Evolutionary conservation across 2,888 invertebrate genomes (phyloP), one percentile per base, ranked within the genome.

Genomic region (Buathra laborator): DNA sequence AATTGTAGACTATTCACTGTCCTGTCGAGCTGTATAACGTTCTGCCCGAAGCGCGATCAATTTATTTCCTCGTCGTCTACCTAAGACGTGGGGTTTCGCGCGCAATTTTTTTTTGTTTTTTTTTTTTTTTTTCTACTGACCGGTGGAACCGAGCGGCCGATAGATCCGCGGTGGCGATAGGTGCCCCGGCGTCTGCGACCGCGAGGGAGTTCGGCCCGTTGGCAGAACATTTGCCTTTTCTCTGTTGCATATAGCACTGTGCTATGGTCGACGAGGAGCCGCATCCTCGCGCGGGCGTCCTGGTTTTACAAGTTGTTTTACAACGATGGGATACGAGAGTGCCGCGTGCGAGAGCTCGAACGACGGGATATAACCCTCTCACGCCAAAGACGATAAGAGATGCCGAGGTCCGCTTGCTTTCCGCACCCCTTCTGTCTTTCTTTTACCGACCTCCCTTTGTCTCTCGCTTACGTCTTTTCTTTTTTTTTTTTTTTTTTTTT

Each of bases 221-320:
- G 32, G 46, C 24, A 46, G n/a, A 68, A 56, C 44, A 51, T 53
- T 53, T 56, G 67, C 43, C 51, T 51, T 56, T 12, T 44, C 72
- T 56, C 43, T 59, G 74, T 77, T 64, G 80, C 70, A 53, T 84
- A 84, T 64, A 71, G 80, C 72, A 71, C 83, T 72, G 81, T 75
- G 46, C 59, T 67, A 37, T 9, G 72, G 71, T 62, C 59, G 64
- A 51, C 78, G 81, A 70, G 72, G 88, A 89, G 87, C 59, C 87
- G 88, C 83, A 86, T 90, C 90, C 86, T 89, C 89, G 89, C 89
- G 86, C 90, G 88, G 87, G 87, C 88, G 83, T 90, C 88, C 91
- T 89, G 91, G 92, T 93, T 93, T 91, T 92, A 93, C 93, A 93
- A 92, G 93, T 91, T 93, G 93, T 93, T 93, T 91, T 93, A 93